Conservation (phyloP, 2,797 vertebrate genomes). For the Periophthalmus magnuspinnatus region DNA sequence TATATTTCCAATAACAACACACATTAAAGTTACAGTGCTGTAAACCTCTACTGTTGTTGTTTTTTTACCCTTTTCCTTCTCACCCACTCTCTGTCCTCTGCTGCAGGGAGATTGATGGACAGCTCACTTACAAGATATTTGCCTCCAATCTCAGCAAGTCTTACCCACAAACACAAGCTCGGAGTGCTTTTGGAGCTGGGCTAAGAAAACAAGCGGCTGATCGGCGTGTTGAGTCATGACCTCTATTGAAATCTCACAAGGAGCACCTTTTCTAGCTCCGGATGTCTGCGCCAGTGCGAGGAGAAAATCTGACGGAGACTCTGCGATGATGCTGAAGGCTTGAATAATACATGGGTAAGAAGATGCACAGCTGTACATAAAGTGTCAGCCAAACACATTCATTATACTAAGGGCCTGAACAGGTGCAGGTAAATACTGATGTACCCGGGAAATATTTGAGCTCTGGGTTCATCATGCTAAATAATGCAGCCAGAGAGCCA, state of each 20-base stretch:
- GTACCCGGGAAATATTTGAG: background rate
- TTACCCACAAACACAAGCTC: constrained; percentile 28
- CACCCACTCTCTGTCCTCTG: constrained; percentile 35
- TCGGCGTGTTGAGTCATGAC: constrained; percentile 23
- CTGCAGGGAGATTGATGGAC: constrained; percentile 38
- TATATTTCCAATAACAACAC: constrained; percentile 38
- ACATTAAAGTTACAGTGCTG: constrained; percentile 28
- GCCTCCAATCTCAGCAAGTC: constrained; percentile 29
- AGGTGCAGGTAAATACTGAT: constrained; percentile 4
- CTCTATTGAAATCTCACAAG: constrained; percentile 26
- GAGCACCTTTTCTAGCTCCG: constrained; percentile 8
- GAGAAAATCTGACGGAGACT: constrained; percentile 3
- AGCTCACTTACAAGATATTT: constrained; percentile 32
- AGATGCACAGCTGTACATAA: background rate
- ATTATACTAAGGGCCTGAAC: constrained; percentile 5
- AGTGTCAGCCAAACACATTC: background rate
- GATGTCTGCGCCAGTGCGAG: background rate
- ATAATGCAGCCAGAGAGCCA: background rate
- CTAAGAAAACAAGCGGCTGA: constrained; percentile 37
- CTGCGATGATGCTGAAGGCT: background rate
- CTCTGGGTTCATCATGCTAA: background rate
- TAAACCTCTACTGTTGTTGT: constrained; percentile 38
- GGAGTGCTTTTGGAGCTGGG: constrained; percentile 22
- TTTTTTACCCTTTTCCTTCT: constrained; percentile 47
- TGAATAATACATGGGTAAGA: constrained; percentile 8